Evolutionary conservation across 2,888 invertebrate genomes (phyloP), one percentile per base, ranked within the genome.

Genomic region (Hermaeophaga mercurialis): DNA sequence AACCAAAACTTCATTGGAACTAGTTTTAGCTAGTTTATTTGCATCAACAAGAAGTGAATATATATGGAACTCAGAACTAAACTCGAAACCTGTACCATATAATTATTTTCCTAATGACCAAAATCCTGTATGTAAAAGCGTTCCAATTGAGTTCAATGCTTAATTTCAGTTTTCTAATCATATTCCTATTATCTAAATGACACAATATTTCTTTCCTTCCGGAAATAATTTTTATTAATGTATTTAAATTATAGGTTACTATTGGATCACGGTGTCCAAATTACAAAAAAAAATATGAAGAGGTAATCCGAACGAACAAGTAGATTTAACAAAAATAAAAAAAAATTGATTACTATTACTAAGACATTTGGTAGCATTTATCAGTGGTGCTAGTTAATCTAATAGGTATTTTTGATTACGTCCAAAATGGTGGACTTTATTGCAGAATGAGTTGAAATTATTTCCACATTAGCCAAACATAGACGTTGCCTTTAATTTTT

Each of bases 11-110:
- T 87, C 88, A 24, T 82, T 88, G 34, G 80, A 84, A 64, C 78
- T 85, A 18, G 82, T 86, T 41, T 75, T 89, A 59, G 87, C 89
- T 11, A 88, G 86, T 3, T 73, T 91, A 47, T 89, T 84, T 77
- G 85, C 85, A 34, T 87, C 88, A 0, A n/a, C n/a, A n/a, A 57
- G 19, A 7, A 34, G 24, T 2, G 26, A 33, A 18, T 18, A 52
- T 26, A 26, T 31, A 11, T 56, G 56, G 56, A 56, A 56, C 18
- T 8, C 4, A 1, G 6, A 11, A 8, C 33, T 56, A 7, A 34
- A 34, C 9, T 91, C 91, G 91, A 87, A 89, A 67, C 91, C 91
- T 3, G 85, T 90, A 54, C 88, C 89, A n/a, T 82, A 89, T 17
- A 85, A 85, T 70, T 87, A 86, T 12, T 79, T 84, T 64, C 81